Conservation (phyloP, 2,113 vertebrate genomes). For the Crocuta crocuta region DNA sequence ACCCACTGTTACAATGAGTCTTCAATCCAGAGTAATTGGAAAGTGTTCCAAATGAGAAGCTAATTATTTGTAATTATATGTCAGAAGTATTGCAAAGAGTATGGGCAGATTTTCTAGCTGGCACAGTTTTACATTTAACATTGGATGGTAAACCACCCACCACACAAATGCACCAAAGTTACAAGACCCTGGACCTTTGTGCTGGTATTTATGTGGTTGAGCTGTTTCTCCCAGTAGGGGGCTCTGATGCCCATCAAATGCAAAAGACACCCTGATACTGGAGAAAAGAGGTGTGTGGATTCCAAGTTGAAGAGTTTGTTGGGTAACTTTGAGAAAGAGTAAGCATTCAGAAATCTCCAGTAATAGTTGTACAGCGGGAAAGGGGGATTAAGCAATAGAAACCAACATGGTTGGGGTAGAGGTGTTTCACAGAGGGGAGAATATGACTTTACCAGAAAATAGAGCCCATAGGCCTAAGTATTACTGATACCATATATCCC, state of each 20-base stretch:
- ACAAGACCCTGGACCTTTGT: background rate
- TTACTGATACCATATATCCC: background rate
- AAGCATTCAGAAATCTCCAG: background rate
- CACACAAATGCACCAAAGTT: background rate
- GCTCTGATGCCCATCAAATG: slow-evolving; percentile 62
- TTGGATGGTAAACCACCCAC: rapidly evolving
- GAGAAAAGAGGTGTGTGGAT: rapidly evolving
- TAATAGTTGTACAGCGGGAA: background rate
- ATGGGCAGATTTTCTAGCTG: background rate
- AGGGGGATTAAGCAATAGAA: background rate
- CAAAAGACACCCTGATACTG: rapidly evolving
- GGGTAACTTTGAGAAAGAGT: background rate
- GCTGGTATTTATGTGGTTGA: background rate
- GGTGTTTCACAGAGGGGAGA: background rate
- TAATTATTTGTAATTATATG: background rate
- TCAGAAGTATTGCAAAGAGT: background rate
- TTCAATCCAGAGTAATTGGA: background rate
- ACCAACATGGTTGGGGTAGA: too few species aligned
- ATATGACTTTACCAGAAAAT: background rate
- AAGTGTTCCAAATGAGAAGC: background rate
- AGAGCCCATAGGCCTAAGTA: background rate
- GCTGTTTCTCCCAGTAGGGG: slow-evolving; percentile 73
- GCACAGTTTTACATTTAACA: too few species aligned
- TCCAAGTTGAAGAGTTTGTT: background rate
- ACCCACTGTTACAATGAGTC: background rate